Base-by-base conservation (phyloP, 2,888 invertebrate species). In the Seira musarum region DNA sequence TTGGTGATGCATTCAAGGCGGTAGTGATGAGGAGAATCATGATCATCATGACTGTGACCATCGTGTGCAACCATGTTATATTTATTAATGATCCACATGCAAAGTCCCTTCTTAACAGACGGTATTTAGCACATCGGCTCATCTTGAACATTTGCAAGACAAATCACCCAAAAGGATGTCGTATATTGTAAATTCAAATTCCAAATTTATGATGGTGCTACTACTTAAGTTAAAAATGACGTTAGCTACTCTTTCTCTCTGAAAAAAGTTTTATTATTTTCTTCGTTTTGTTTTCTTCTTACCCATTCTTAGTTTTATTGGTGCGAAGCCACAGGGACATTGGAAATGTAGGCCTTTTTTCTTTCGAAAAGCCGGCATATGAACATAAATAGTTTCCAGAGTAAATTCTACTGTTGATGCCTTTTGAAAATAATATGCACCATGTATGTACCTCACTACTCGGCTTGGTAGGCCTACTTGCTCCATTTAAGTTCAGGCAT, bases 281-380 rank as follows among this genome's bases (percentile, higher is more conserved):
- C 30, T 8, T 22, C 21, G 5, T 8, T 65, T 1, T 25, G 35
- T 35, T 19, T 10, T 65, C n/a, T 30, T 30, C 25, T 65, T 25
- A 21, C 15, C 49, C 70, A 70, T 70, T 70, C 65, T 71, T 74
- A 25, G 61, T 75, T 64, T 77, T 77, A 71, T 77, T 71, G 71
- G 70, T 77, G 77, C 65, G 77, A 77, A 77, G 77, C 77, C 77
- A 77, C 77, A 77, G 70, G 66, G 57, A 77, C 57, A 65, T 30
- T 5, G 30, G 30, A 30, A 30, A 5, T 30, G 30, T 2, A 8
- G 8, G 30, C 30, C 30, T 30, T 30, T 30, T 30, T 30, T 8
- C 30, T 30, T 30, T 8, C 30, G 30, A 30, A 30, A 30, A 30
- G 30, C 30, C 30, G 30, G 30, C 30, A 2, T 8, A 30, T 30